Conservation (phyloP, 2,888 invertebrate species). For the Hyposoter didymator region DNA sequence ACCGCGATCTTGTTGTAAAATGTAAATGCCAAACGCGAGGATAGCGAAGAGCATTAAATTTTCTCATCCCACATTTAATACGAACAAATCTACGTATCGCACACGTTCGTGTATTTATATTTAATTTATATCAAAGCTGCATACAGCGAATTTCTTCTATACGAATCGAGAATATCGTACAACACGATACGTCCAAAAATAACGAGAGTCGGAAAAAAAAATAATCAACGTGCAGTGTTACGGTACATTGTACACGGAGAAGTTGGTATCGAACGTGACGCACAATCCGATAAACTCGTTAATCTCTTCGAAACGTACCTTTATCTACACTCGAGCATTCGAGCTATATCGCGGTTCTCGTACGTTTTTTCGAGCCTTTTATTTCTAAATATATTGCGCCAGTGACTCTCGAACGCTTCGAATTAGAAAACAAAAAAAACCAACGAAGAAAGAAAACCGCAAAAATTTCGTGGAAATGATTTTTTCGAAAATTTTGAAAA, state of each 20-base stretch:
- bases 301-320: conserved; percentile 55
- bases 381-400: conserved; percentile 11
- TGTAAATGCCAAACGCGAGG: conserved; percentile 50
- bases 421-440: background rate
- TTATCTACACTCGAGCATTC: conserved; percentile 55
- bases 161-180: conserved; percentile 47
- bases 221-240: background rate
- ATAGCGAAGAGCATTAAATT: conserved; percentile 54
- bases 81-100: background rate
- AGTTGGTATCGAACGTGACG: conserved; percentile 56
- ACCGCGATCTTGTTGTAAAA: conserved; percentile 54
- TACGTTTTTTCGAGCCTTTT: conserved; percentile 31
- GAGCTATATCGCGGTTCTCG: conserved; percentile 17
- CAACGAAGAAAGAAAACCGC: background rate
- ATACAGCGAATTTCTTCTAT: conserved; percentile 48
- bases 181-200: background rate
- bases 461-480: background rate
- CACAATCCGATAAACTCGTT: conserved; percentile 65
- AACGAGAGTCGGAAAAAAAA: background rate
- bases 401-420: conserved; percentile 3
- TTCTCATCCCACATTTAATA: conserved; percentile 30
- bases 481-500: no score
- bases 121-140: conserved; percentile 42
- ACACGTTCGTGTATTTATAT: conserved; percentile 25
- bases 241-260: conserved; percentile 36